Evolutionary conservation across 2,113 vertebrate genomes (phyloP), one percentile per base, ranked within the genome.

Genomic region (Ornithorhynchus anatinus): DNA sequence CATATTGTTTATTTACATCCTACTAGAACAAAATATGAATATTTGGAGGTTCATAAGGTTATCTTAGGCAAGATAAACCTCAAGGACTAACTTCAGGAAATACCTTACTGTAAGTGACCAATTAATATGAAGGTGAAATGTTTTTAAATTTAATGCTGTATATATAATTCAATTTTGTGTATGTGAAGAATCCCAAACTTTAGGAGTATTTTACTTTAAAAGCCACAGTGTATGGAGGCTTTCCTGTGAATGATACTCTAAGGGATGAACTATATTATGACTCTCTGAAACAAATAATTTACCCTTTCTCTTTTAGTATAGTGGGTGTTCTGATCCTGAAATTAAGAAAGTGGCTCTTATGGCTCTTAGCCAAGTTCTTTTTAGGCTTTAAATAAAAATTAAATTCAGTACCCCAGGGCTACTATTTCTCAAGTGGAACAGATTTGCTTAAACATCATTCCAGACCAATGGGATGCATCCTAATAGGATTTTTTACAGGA

Each of bases 121-220:
- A 42, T 82, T 81, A 77, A 78, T 56, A 48, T n/a, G 12, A 45
- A 62, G 45, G 13, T 19, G 58, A 22, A 73, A 31, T 31, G 62
- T 50, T 71, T 86, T 84, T 76, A 62, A 72, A 66, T 35, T 58
- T 42, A 59, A 36, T 43, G 65, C 50, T 57, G 29, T 56, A 47
- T 50, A 47, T 50, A n/a, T 69, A 72, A 64, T 72, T 75, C 72
- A 70, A 59, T 39, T 51, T 15, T 73, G n/a, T 38, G 66, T 72
- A 2, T 58, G 19, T 69, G 19, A 43, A 62, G 65, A 76, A 48
- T 54, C 20, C n/a, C 12, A 57, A 56, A 25, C 5, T 35, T 10
- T 50, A 77, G 14, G 3, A 32, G 76, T 73, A 47, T 79, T 70
- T 80, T 3, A 43, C 47, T 29, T 52, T 51, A 11, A 57, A 2